Percentiles rank a stretch among this genome's conserved stretches.
These are phyloP conservation scores for Thryonomys swinderianus DNA, from an alignment of 2,113 vertebrate species.

Conservation along the genomic window DNA sequence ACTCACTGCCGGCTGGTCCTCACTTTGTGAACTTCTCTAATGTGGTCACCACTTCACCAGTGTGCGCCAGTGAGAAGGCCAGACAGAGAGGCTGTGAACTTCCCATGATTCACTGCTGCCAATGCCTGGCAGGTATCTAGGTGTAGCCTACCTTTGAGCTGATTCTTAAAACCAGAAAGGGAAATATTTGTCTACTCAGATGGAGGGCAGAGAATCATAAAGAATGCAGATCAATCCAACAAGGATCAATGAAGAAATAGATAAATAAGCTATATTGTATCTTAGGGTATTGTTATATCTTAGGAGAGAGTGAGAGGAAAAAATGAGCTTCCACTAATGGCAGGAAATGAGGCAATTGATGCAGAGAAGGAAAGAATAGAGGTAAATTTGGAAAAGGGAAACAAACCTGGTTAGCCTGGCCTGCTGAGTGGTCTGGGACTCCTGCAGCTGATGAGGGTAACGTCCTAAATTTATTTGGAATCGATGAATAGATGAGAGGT, in stretches of 20 bases:
- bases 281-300: background rate
- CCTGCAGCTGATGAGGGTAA: constrained; percentile 24
- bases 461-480: constrained; percentile 67
- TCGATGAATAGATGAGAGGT: constrained; percentile 50
- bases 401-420: background rate
- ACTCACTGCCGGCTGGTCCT: background rate
- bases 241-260: background rate
- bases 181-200: background rate
- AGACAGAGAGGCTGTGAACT: background rate
- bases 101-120: background rate
- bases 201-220: background rate
- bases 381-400: constrained; percentile 56
- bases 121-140: background rate
- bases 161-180: background rate
- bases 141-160: background rate
- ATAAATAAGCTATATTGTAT: background rate
- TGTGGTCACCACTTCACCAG: background rate
- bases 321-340: constrained; percentile 30
- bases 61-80: background rate
- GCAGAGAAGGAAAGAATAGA: constrained; percentile 29
- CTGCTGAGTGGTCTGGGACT: constrained; percentile 19
- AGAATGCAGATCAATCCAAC: background rate
- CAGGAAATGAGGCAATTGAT: constrained; percentile 56
- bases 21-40: background rate
- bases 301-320: background rate